Conservation (phyloP, 2,888 invertebrate genomes). For the Aspidiotus rigidus region DNA sequence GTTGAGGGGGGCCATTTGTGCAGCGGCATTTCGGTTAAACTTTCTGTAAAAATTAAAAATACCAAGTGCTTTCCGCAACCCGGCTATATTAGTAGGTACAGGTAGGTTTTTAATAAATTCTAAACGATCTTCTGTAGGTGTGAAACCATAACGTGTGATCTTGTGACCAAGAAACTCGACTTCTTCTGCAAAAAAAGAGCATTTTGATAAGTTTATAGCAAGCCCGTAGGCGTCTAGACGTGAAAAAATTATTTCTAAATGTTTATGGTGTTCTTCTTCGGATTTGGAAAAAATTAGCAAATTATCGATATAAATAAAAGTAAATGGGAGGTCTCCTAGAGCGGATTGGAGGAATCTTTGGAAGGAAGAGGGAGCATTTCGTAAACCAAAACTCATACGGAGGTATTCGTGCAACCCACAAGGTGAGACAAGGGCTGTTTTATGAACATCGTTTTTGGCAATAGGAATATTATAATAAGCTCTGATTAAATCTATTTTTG, state of each 20-base stretch:
- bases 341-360: neutral
- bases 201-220: no score
- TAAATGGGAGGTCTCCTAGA: neutral
- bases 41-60: neutral
- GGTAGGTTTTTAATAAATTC: neutral
- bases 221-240: neutral
- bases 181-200: neutral
- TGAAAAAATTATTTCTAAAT: neutral
- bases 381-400: neutral
- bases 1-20: neutral
- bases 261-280: neutral
- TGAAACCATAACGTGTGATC: neutral
- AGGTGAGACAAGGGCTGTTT: no score
- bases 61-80: no score
- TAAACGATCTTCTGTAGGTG: conserved; percentile 3
- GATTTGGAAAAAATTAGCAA: neutral
- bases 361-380: conserved; percentile 1
- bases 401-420: neutral
- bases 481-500: neutral
- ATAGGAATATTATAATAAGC: conserved; percentile 1
- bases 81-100: neutral
- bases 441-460: neutral
- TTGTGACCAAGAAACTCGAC: conserved; percentile 2
- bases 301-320: conserved; percentile 3
- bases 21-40: neutral